A percentile compares a stretch with the other conserved stretches of the same genome.
These are phyloP conservation scores for Mongoloraphidia duomilia DNA, from an alignment of 2,888 invertebrate genomes.

Conservation along the genomic window DNA sequence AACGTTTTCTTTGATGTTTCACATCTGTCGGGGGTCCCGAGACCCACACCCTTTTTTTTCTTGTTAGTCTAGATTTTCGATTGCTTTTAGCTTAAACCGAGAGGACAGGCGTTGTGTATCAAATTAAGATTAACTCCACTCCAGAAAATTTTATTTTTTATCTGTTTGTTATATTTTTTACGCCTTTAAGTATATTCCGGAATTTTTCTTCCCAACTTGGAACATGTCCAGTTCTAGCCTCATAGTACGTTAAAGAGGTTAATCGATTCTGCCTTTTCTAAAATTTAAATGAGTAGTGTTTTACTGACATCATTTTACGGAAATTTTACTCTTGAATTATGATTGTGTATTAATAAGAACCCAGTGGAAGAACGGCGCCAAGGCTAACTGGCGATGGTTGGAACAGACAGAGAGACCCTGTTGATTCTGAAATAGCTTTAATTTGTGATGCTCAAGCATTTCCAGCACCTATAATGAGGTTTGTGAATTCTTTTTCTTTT, in stretches of 20 bases:
- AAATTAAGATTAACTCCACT: no score
- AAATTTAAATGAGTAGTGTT: slow-evolving; percentile 2
- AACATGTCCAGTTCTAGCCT: not conserved
- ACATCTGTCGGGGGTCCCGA: no score
- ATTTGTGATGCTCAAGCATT: slow-evolving; percentile 41
- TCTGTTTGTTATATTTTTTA: no score
- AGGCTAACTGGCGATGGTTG: slow-evolving; percentile 37
- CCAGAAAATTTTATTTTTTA: no score
- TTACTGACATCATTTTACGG: slow-evolving; percentile 6
- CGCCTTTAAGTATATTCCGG: no score
- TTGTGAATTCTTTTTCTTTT: slow-evolving; percentile 9
- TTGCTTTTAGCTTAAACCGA: no score
- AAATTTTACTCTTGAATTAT: not conserved
- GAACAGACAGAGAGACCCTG: slow-evolving; percentile 31
- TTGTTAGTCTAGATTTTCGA: no score
- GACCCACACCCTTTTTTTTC: no score
- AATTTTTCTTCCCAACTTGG: no score
- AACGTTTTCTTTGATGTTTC: no score
- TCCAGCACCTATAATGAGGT: slow-evolving; percentile 41
- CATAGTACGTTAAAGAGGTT: not conserved
- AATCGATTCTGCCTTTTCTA: not conserved
- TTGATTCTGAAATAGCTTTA: slow-evolving; percentile 23
- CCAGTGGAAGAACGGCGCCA: slow-evolving; percentile 36
- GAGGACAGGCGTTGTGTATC: no score
- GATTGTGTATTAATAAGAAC: slow-evolving; percentile 26